phyloP scores from a whole-genome alignment of 2,888 invertebrate species.

The Sisyra terminalis region DNA sequence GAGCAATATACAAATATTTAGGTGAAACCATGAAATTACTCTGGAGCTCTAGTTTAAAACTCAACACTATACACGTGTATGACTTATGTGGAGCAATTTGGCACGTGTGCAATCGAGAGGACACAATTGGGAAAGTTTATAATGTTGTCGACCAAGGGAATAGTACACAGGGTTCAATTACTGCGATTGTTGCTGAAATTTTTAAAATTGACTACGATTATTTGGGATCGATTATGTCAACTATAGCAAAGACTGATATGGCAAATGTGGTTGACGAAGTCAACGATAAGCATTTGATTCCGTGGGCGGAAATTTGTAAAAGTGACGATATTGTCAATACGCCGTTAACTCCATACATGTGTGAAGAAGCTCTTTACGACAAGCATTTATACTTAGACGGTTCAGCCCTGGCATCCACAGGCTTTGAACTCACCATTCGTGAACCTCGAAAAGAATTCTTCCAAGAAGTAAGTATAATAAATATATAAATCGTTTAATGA shows the following conservation, averaged over 20 bases:
- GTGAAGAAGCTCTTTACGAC: conserved; percentile 65
- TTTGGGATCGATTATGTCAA: conserved; percentile 67
- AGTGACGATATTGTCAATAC: conserved; percentile 61
- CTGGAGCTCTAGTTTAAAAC: conserved; percentile 69
- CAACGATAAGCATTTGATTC: conserved; percentile 83
- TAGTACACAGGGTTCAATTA: conserved; percentile 73
- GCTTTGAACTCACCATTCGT: conserved; percentile 44
- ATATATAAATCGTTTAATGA: too few species aligned
- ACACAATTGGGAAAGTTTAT: conserved; percentile 33
- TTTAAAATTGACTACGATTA: conserved; percentile 79
- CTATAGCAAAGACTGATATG: conserved; percentile 69
- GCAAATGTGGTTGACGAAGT: conserved; percentile 71
- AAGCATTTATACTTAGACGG: conserved; percentile 64
- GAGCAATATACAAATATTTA: conserved; percentile 74
- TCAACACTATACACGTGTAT: conserved; percentile 75
- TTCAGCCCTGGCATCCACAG: conserved; percentile 38
- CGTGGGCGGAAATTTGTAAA: conserved; percentile 80
- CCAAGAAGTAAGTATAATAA: conserved; percentile 41
- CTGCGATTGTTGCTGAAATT: conserved; percentile 61
- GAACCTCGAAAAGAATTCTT: conserved; percentile 41
- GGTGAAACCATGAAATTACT: conserved; percentile 82
- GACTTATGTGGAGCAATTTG: conserved; percentile 75
- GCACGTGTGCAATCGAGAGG: conserved; percentile 34
- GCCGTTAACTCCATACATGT: conserved; percentile 77
- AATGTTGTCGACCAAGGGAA: conserved; percentile 71